Conservation (phyloP, 2,797 vertebrate species). For the Xyrichtys novacula region DNA sequence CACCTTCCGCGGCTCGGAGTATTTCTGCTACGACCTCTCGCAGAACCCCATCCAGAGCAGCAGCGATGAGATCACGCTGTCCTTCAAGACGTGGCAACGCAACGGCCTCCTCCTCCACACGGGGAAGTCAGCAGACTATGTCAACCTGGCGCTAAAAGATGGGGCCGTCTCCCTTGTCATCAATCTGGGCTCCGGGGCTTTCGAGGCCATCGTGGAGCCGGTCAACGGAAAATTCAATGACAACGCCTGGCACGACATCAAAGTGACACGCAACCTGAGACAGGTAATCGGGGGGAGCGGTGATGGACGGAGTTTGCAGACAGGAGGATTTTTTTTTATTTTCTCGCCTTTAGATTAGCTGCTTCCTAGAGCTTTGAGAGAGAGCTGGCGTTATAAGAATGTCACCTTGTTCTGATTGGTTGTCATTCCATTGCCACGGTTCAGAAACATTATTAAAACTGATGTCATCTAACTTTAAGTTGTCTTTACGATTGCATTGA, state of each 20-base stretch:
- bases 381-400: constrained; percentile 65
- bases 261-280: constrained; percentile 99
- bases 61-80: constrained; percentile 98
- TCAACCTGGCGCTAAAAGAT: constrained; percentile 97
- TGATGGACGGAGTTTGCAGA: constrained; percentile 57
- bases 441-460: constrained; percentile 61
- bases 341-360: constrained; percentile 46
- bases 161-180: constrained; percentile 97
- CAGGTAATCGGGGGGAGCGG: constrained; percentile 91
- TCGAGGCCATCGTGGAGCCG: constrained; percentile 98
- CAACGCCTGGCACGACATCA: constrained; percentile 98
- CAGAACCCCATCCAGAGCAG: constrained; percentile 99
- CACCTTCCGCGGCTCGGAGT: constrained; percentile 97
- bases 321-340: constrained; percentile 42
- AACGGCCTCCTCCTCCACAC: constrained; percentile 98
- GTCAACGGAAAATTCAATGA: constrained; percentile 99
- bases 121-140: constrained; percentile 97
- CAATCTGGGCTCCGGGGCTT: constrained; percentile 98
- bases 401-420: constrained; percentile 78
- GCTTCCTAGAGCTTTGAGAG: constrained; percentile 66
- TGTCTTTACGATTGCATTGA: constrained; percentile 50
- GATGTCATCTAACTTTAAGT: constrained; percentile 55
- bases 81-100: constrained; percentile 98
- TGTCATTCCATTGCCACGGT: constrained; percentile 78
- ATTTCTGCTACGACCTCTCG: constrained; percentile 98